These are phyloP conservation scores for Cheumatopsyche charites DNA, from an alignment of 1,140 invertebrate species.

Conservation along the genomic window DNA sequence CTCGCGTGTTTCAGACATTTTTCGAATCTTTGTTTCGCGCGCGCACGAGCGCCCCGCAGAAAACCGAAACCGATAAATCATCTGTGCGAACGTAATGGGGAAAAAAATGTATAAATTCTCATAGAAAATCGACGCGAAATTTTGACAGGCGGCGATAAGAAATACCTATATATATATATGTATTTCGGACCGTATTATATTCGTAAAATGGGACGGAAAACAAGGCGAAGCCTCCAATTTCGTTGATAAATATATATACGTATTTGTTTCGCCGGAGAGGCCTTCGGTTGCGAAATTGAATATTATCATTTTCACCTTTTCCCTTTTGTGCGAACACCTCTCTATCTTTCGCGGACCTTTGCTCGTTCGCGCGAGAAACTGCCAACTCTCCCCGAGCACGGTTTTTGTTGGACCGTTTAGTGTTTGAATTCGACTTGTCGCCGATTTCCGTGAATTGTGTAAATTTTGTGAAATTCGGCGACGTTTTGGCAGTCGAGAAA, in stretches of 20 bases:
- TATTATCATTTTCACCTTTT: constrained; percentile 18
- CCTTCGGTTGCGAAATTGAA: background rate
- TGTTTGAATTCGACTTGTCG: too few species aligned
- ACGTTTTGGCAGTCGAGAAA: too few species aligned
- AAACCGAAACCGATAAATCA: too few species aligned
- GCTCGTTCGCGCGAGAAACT: background rate
- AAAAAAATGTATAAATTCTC: too few species aligned
- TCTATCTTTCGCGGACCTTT: background rate
- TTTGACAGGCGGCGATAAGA: background rate
- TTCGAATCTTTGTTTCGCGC: too few species aligned
- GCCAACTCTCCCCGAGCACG: background rate
- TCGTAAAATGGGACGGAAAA: background rate
- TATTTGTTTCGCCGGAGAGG: background rate
- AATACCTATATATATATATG: background rate
- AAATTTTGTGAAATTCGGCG: too few species aligned
- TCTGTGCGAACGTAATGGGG: too few species aligned
- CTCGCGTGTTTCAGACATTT: too few species aligned
- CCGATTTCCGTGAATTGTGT: too few species aligned
- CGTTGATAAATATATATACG: constrained; percentile 10
- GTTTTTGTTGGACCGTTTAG: too few species aligned
- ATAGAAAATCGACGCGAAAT: background rate
- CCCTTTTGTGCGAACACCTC: constrained; percentile 5
- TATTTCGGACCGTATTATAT: background rate
- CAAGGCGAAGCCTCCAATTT: constrained; percentile 6
- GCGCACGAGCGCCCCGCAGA: too few species aligned